A percentile compares a stretch with the other conserved stretches of the same genome.
phyloP scores from a whole-genome alignment of 2,888 invertebrate genomes.

The Chymomyza procnemis region DNA sequence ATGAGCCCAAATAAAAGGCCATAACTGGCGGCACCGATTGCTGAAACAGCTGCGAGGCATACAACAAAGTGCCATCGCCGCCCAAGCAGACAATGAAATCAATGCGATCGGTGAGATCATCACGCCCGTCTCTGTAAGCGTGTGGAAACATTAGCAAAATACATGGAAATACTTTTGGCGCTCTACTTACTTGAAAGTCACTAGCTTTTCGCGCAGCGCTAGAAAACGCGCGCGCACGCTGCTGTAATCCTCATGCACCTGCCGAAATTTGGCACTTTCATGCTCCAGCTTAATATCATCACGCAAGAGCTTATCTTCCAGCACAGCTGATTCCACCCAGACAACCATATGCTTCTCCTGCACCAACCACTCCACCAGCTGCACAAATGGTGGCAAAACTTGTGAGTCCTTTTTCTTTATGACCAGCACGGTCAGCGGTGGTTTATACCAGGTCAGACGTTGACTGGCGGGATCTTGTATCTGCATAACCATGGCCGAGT shows the following conservation, averaged over 20 bases:
- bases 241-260: slow-evolving; percentile 52
- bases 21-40: slow-evolving; percentile 98
- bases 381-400: slow-evolving; percentile 93
- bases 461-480: slow-evolving; percentile 98
- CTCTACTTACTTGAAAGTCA: slow-evolving; percentile 82
- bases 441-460: slow-evolving; percentile 97
- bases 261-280: slow-evolving; percentile 55
- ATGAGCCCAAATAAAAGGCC: slow-evolving; percentile 97
- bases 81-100: slow-evolving; percentile 98
- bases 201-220: slow-evolving; percentile 83
- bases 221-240: slow-evolving; percentile 46
- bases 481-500: slow-evolving; percentile 97
- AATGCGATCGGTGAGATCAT: slow-evolving; percentile 96
- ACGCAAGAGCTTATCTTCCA: slow-evolving; percentile 81
- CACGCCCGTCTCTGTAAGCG: slow-evolving; percentile 87
- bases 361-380: slow-evolving; percentile 95
- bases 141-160: not conserved
- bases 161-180: no score
- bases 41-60: slow-evolving; percentile 96
- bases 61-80: slow-evolving; percentile 97
- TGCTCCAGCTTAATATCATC: slow-evolving; percentile 41
- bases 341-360: slow-evolving; percentile 98
- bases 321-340: slow-evolving; percentile 93
- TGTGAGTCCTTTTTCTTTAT: slow-evolving; percentile 97
- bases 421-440: slow-evolving; percentile 96